These are phyloP conservation scores for Danaus plexippus DNA, from an alignment of 1,140 invertebrate species.

Conservation along the genomic window DNA sequence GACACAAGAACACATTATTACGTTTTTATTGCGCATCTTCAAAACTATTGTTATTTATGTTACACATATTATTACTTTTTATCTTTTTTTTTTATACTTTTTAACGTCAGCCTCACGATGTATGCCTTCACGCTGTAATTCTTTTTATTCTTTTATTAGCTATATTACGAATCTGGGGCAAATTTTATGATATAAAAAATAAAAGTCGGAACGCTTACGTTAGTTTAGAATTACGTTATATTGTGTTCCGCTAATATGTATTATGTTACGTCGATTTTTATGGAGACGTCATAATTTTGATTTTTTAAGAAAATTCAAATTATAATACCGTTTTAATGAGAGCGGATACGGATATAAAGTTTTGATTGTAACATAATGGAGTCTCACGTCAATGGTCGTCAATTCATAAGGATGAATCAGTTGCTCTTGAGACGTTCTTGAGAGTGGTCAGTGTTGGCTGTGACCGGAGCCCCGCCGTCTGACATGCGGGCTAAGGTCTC, in stretches of 20 bases:
- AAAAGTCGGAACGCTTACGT: too few species aligned
- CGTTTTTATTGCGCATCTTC: constrained; percentile 68
- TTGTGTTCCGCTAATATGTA: too few species aligned
- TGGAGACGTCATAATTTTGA: too few species aligned
- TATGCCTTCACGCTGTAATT: constrained; percentile 66
- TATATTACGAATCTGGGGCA: too few species aligned
- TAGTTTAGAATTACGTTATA: too few species aligned
- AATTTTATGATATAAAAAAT: too few species aligned
- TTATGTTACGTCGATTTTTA: too few species aligned
- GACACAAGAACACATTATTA: constrained; percentile 56
- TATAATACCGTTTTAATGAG: too few species aligned
- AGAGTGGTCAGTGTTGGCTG: constrained; percentile 40
- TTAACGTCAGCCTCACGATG: constrained; percentile 47
- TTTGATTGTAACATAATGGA: too few species aligned
- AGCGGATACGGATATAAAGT: too few species aligned
- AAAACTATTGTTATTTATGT: constrained; percentile 59
- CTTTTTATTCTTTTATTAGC: constrained; percentile 1
- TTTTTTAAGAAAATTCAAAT: too few species aligned
- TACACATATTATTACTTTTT: constrained; percentile 29
- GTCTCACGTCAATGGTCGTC: too few species aligned
- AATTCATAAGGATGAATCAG: constrained; percentile 13
- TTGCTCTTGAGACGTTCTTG: constrained; percentile 35
- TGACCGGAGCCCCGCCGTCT: constrained; percentile 43
- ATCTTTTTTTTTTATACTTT: constrained; percentile 54
- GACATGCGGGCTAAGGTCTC: constrained; percentile 44